Base-by-base conservation (phyloP, 2,888 invertebrate species). In the Oasisia sp. region DNA sequence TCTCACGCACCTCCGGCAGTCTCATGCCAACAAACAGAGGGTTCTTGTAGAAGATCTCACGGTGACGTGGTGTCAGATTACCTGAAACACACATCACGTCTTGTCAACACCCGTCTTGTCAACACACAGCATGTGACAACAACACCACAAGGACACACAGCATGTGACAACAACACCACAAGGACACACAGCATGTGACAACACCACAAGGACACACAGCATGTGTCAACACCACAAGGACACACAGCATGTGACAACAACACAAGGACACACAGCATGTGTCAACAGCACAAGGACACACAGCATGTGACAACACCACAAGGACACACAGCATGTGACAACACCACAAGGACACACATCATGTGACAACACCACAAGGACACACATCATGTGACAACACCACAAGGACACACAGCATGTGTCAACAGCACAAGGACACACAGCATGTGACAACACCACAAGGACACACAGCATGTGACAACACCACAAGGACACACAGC, bases 11-110 rank as follows among this genome's bases (percentile, higher is more conserved):
- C 94, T 96, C 95, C 50, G 96, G 96, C 92, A 96, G 93, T 93
- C 95, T 94, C 95, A 96, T 95, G 45, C 96, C 96, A 93, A 95
- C 95, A 95, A 96, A 96, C 32, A 96, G 94, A 38, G 96, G 96
- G 93, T 96, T 96, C 93, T 95, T 95, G 92, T 95, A 94, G 94
- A 96, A 96, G 92, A 96, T 95, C 94, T 96, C 96, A 93, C 95
- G 95, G 93, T 96, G 96, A 32, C 96, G 94, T 90, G 94, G 94
- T 32, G 95, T 95, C 92, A 96, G 94, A 94, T 96, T 96, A 91
- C 96, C 96, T 96, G 94, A 9, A 27, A 38, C 12, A 50, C 50
- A 50, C 38, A 14, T 50, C 14, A 50, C 50, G 5, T 50, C 9
- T 12, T 9, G 50, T 50, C 50, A 38, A 38, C 38, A 74, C n/a